These are phyloP conservation scores for Cremastobaeus sp. DNA, from an alignment of 2,888 invertebrate genomes.

Conservation along the genomic window DNA sequence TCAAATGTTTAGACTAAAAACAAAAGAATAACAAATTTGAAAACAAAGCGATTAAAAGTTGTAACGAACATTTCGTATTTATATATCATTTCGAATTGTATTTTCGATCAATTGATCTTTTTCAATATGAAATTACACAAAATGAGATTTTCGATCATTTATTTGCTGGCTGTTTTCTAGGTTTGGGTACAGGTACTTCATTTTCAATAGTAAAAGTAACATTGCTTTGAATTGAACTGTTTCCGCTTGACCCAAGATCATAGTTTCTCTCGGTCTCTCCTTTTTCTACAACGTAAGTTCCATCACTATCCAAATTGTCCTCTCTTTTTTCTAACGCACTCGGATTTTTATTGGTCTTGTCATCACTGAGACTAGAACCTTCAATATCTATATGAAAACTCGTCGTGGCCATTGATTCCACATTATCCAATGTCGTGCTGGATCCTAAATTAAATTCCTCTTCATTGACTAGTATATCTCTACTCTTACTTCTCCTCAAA, in stretches of 20 bases:
- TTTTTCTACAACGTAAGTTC: constrained; percentile 57
- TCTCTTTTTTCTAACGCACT: constrained; percentile 3
- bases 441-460: constrained; percentile 30
- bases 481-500: too few relatives aligned
- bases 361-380: constrained; percentile 17
- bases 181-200: constrained; percentile 49
- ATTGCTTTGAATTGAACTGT: constrained; percentile 48
- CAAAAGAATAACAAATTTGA: too few relatives aligned
- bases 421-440: constrained; percentile 27
- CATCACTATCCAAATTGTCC: constrained; percentile 57
- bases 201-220: constrained; percentile 56
- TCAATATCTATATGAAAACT: constrained; percentile 29
- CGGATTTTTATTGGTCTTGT: background rate
- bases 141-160: too few relatives aligned
- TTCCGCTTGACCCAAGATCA: constrained; percentile 26
- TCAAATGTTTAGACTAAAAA: too few relatives aligned
- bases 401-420: constrained; percentile 9
- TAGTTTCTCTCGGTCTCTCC: constrained; percentile 53
- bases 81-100: too few relatives aligned
- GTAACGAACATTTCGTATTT: too few relatives aligned
- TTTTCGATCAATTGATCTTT: too few relatives aligned
- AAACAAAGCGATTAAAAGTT: too few relatives aligned
- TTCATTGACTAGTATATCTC: constrained; percentile 22
- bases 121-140: too few relatives aligned
- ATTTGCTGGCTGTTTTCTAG: constrained; percentile 35